phyloP scores from a whole-genome alignment of 1,140 invertebrate genomes.

The Orchesella cincta region DNA sequence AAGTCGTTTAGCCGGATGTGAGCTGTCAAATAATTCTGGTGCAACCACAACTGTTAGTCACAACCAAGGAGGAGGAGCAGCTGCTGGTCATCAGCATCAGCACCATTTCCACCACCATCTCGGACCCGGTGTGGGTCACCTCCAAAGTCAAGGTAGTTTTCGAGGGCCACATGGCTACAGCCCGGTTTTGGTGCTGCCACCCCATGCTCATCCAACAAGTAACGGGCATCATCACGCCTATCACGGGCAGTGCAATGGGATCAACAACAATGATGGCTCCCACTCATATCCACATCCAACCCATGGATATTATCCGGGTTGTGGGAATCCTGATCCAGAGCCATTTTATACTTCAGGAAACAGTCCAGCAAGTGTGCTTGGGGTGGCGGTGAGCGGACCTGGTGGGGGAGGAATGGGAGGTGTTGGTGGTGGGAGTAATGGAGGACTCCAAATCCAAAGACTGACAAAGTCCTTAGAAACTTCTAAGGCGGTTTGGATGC shows the following conservation, averaged over 20 bases:
- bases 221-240: background rate
- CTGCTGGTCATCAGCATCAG: background rate
- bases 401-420: background rate
- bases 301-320: slow-evolving; percentile 9
- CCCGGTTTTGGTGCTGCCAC: slow-evolving; percentile 37
- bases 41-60: slow-evolving; percentile 28
- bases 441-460: slow-evolving; percentile 36
- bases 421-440: background rate
- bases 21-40: slow-evolving; percentile 28
- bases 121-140: background rate
- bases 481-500: slow-evolving; percentile 45
- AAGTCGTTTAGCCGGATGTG: slow-evolving; percentile 32
- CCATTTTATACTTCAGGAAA: slow-evolving; percentile 29
- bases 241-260: slow-evolving; percentile 21
- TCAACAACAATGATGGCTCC: slow-evolving; percentile 26
- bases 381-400: slow-evolving; percentile 11
- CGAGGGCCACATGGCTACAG: slow-evolving; percentile 37
- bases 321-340: slow-evolving; percentile 4
- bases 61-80: background rate
- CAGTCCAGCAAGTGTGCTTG: slow-evolving; percentile 41
- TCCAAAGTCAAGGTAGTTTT: slow-evolving; percentile 20
- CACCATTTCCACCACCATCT: background rate
- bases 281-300: background rate
- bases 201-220: background rate
- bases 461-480: slow-evolving; percentile 35